Conservation (phyloP, 2,888 invertebrate genomes). For the Watsonalla cultraria region DNA sequence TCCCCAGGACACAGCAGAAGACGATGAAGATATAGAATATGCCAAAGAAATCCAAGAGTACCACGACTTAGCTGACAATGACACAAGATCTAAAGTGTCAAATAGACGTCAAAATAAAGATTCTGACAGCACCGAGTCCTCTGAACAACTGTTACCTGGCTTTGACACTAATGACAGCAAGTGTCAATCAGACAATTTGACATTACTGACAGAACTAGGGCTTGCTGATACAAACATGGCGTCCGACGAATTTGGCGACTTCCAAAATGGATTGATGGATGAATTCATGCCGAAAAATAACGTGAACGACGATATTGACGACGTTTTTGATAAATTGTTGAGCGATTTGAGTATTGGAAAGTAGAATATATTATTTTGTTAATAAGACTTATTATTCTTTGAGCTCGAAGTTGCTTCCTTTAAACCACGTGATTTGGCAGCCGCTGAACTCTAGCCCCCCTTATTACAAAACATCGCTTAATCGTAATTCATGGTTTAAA, state of each 20-base stretch:
- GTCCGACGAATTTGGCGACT: slow-evolving; percentile 61
- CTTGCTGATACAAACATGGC: slow-evolving; percentile 66
- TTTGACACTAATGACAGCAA: slow-evolving; percentile 35
- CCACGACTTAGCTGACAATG: slow-evolving; percentile 57
- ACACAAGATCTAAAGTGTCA: slow-evolving; percentile 55
- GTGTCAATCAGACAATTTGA: slow-evolving; percentile 43
- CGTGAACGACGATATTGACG: slow-evolving; percentile 36
- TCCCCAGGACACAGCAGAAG: slow-evolving; percentile 65
- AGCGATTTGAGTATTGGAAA: slow-evolving; percentile 55
- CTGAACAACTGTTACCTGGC: slow-evolving; percentile 57
- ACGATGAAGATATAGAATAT: slow-evolving; percentile 77
- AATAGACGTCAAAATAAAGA: slow-evolving; percentile 59
- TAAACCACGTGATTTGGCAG: too few relatives aligned
- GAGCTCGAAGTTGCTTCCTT: not conserved
- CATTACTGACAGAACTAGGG: slow-evolving; percentile 77
- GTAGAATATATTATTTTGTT: slow-evolving; percentile 18
- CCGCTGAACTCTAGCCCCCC: too few relatives aligned
- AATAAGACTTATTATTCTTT: not conserved
- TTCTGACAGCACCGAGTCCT: slow-evolving; percentile 49
- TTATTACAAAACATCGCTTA: too few relatives aligned
- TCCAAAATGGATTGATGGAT: slow-evolving; percentile 60
- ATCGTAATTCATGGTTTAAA: too few relatives aligned
- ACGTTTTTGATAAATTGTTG: slow-evolving; percentile 65
- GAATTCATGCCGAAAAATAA: slow-evolving; percentile 41
- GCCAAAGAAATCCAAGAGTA: slow-evolving; percentile 70